Percentiles rank a stretch among this genome's conserved stretches.
These are phyloP conservation scores for Mormyrus hasselquistii DNA, from an alignment of 2,797 vertebrate genomes.

Conservation along the genomic window DNA sequence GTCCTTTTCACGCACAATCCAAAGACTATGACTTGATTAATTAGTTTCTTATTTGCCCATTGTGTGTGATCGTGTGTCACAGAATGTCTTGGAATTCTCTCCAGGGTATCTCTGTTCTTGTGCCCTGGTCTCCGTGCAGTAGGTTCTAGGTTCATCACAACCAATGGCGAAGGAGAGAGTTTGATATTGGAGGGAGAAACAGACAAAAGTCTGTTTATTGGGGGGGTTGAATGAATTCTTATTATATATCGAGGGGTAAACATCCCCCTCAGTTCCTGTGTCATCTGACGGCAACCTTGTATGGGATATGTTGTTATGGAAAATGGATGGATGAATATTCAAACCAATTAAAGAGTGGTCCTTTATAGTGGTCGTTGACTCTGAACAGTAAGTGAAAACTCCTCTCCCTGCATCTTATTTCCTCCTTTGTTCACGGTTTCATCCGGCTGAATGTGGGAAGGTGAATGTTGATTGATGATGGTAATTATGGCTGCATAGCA, in stretches of 20 bases:
- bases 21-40: not conserved
- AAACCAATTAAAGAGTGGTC: not conserved
- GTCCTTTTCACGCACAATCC: not conserved
- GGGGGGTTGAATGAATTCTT: not conserved
- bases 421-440: constrained; percentile 18
- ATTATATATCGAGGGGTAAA: not conserved
- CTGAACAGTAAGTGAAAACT: not conserved
- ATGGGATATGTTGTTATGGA: not conserved
- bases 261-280: not conserved
- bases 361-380: not conserved
- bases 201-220: not conserved
- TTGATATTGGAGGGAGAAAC: not conserved
- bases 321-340: not conserved
- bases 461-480: constrained; percentile 31
- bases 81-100: not conserved
- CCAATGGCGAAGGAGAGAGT: not conserved
- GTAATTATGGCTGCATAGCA: constrained; percentile 38
- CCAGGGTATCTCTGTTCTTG: not conserved
- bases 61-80: not conserved
- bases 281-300: not conserved
- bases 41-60: not conserved
- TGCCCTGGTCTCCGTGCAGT: not conserved
- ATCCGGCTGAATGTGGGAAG: constrained; percentile 18
- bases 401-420: not conserved
- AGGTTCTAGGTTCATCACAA: not conserved